Evolutionary conservation across 2,888 invertebrate species (phyloP).

Genomic region (Corythucha ciliata): DNA sequence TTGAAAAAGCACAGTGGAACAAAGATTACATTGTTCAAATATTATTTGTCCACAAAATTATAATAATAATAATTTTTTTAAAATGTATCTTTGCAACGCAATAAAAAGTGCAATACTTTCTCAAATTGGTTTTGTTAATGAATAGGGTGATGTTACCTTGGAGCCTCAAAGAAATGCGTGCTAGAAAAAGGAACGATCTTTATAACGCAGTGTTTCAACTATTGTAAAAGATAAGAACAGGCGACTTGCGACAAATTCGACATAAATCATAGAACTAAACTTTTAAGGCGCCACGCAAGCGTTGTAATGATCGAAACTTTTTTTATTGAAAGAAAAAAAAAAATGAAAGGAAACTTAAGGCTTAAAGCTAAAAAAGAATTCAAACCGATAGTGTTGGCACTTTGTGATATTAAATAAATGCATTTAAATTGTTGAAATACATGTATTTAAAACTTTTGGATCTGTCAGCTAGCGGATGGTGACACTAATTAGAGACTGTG

Average conservation of each 20-base stretch:
- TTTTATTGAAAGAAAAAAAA: too few relatives aligned
- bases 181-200: too few relatives aligned
- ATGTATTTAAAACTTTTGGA: constrained; percentile 18
- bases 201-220: too few relatives aligned
- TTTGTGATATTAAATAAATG: constrained; percentile 31
- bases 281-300: too few relatives aligned
- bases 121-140: constrained; percentile 7
- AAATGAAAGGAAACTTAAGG: constrained; percentile 17
- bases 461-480: constrained; percentile 23
- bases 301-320: too few relatives aligned
- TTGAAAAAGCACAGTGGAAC: constrained; percentile 15
- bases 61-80: constrained; percentile 2
- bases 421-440: constrained; percentile 29
- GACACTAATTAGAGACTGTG: constrained; percentile 28
- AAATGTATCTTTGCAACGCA: constrained; percentile 23
- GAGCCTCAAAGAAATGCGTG: not conserved
- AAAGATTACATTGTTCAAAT: constrained; percentile 27
- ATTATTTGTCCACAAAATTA: constrained; percentile 19
- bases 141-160: not conserved
- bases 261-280: constrained; percentile 17
- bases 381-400: constrained; percentile 23
- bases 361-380: constrained; percentile 13
- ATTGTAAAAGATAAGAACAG: too few relatives aligned
- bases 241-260: too few relatives aligned
- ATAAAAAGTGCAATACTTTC: constrained; percentile 25